Conservation (phyloP, 2,888 invertebrate species). For the Stictocephala bisonia region DNA sequence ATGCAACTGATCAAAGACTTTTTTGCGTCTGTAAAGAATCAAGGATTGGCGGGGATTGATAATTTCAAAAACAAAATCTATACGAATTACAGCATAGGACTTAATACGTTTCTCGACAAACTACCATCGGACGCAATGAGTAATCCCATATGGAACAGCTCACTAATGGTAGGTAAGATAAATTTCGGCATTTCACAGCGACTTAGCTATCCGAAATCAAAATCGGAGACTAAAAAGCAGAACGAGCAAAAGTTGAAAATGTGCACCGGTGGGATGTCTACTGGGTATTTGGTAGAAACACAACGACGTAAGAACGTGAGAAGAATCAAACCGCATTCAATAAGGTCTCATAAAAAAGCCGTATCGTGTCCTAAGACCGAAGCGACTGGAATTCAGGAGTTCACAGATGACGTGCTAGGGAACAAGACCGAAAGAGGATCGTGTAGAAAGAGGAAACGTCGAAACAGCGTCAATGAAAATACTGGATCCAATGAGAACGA, state of each 20-base stretch:
- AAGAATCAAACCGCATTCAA: neutral
- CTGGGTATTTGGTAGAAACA: neutral
- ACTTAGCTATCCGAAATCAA: neutral
- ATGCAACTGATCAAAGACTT: neutral
- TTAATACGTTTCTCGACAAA: neutral
- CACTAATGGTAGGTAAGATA: neutral
- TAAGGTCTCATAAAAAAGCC: too few relatives aligned
- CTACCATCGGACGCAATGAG: neutral
- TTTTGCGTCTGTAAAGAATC: neutral
- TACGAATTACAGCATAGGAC: conserved; percentile 4
- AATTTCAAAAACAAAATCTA: conserved; percentile 9
- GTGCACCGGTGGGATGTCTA: neutral
- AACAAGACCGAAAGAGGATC: too few relatives aligned
- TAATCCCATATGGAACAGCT: neutral
- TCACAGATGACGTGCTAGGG: too few relatives aligned
- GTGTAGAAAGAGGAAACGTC: too few relatives aligned
- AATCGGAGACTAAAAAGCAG: neutral
- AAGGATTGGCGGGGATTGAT: neutral
- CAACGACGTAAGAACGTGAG: neutral
- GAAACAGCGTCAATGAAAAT: too few relatives aligned
- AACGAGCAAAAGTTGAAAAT: conserved; percentile 5
- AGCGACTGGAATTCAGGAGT: too few relatives aligned
- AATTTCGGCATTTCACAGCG: neutral
- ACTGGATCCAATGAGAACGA: too few relatives aligned
- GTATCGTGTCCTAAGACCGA: too few relatives aligned